A percentile compares a stretch with the other conserved stretches of the same genome.
phyloP scores from a whole-genome alignment of 2,113 vertebrate genomes.

The Thamnaconus septentrionalis region DNA sequence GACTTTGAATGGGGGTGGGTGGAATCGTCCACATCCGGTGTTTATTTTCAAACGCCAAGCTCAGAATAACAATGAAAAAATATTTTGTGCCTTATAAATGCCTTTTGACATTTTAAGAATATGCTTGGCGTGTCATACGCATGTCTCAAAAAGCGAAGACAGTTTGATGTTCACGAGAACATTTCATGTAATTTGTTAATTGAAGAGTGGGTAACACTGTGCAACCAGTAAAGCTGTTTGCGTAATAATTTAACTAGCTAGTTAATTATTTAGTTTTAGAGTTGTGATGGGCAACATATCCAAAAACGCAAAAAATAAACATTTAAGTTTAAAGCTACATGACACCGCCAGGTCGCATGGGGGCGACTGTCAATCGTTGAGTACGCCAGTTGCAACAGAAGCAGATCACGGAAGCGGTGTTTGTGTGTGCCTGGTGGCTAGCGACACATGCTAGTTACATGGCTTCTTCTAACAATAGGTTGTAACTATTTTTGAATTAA shows the following conservation, averaged over 20 bases:
- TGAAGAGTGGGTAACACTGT: no score
- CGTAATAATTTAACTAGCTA: neutral
- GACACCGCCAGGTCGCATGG: slow-evolving; percentile 24
- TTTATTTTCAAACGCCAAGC: slow-evolving; percentile 18
- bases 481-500: neutral
- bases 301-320: neutral
- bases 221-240: no score
- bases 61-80: slow-evolving; percentile 1
- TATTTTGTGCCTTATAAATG: no score
- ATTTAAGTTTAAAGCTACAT: neutral
- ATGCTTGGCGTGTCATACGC: no score
- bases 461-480: slow-evolving; percentile 20
- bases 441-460: slow-evolving; percentile 2
- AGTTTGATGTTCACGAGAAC: no score
- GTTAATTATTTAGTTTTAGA: neutral
- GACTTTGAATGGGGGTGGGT: slow-evolving; percentile 1
- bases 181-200: no score
- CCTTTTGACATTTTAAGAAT: no score
- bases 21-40: slow-evolving; percentile 12
- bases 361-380: slow-evolving; percentile 5
- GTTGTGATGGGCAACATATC: neutral
- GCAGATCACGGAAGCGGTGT: slow-evolving; percentile 1
- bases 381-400: neutral
- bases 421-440: neutral
- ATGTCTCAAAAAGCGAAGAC: no score